phyloP scores from a whole-genome alignment of 2,113 vertebrate genomes.

The Rhynchomys soricoides region DNA sequence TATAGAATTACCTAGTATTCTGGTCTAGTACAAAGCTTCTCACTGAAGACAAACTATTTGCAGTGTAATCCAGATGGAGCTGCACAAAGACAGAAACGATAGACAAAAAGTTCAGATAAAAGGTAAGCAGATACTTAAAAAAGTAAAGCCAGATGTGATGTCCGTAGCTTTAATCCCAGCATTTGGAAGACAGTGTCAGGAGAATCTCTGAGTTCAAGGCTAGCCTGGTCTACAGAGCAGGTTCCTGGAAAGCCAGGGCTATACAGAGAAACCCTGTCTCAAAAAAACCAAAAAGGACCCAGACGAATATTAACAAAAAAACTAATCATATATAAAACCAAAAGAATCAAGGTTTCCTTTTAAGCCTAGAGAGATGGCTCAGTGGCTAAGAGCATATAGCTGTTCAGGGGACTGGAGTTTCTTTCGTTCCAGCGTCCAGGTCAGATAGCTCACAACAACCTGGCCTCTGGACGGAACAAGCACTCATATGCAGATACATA shows the following conservation, averaged over 20 bases:
- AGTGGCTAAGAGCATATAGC: too few relatives aligned
- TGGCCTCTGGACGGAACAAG: too few relatives aligned
- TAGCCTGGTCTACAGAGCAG: background rate
- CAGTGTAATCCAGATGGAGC: conserved; percentile 3
- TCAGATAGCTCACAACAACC: too few relatives aligned
- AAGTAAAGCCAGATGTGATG: background rate
- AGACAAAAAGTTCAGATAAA: background rate
- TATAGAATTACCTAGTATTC: background rate
- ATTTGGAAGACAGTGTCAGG: background rate
- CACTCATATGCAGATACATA: too few relatives aligned
- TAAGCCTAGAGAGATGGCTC: too few relatives aligned
- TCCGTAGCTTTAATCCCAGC: background rate
- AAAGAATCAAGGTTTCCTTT: too few relatives aligned
- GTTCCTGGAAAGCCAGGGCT: background rate
- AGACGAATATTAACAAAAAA: background rate
- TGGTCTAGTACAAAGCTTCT: background rate
- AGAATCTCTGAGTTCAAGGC: background rate
- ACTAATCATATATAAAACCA: too few relatives aligned
- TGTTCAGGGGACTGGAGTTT: too few relatives aligned
- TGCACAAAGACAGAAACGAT: background rate
- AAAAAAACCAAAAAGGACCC: background rate
- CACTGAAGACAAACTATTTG: background rate
- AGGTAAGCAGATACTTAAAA: background rate
- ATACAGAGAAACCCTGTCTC: background rate
- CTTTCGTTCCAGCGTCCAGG: too few relatives aligned